Percentiles rank a stretch among this genome's conserved stretches.
phyloP scores from a whole-genome alignment of 2,113 vertebrate genomes.

The Hemicordylus capensis region DNA sequence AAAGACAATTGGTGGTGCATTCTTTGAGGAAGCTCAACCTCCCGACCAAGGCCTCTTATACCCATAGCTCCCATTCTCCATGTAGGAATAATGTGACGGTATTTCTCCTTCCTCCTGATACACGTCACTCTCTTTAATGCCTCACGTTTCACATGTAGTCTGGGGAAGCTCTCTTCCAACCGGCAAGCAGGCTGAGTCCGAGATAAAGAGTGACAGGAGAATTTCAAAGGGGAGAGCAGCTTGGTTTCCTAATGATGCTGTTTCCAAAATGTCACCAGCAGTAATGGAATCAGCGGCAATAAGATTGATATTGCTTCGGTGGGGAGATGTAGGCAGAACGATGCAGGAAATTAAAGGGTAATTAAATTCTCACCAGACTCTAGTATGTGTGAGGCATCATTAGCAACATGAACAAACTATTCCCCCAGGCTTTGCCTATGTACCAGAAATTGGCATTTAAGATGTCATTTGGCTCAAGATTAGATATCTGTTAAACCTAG shows the following conservation, averaged over 20 bases:
- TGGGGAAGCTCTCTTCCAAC: background rate
- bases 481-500: conserved; percentile 29
- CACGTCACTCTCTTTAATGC: background rate
- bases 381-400: conserved; percentile 48
- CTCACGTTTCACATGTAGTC: background rate
- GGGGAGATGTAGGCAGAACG: conserved; percentile 49
- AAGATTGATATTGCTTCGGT: conserved; percentile 48
- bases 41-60: background rate
- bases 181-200: conserved; percentile 8
- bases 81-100: background rate
- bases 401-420: conserved; percentile 32
- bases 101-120: background rate
- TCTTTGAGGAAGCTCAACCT: background rate
- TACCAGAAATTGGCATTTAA: conserved; percentile 52
- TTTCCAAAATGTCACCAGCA: conserved; percentile 46
- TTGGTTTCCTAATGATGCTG: conserved; percentile 20
- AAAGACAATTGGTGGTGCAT: no score
- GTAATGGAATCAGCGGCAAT: conserved; percentile 15
- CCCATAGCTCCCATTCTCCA: background rate
- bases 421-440: conserved; percentile 10
- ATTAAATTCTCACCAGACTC: conserved; percentile 57
- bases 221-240: background rate
- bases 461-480: conserved; percentile 36
- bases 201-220: conserved; percentile 1
- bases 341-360: conserved; percentile 57